A percentile compares a stretch with the other conserved stretches of the same genome.
Evolutionary conservation across 2,888 invertebrate genomes (phyloP).

Genomic region (Mythimna ferrago): DNA sequence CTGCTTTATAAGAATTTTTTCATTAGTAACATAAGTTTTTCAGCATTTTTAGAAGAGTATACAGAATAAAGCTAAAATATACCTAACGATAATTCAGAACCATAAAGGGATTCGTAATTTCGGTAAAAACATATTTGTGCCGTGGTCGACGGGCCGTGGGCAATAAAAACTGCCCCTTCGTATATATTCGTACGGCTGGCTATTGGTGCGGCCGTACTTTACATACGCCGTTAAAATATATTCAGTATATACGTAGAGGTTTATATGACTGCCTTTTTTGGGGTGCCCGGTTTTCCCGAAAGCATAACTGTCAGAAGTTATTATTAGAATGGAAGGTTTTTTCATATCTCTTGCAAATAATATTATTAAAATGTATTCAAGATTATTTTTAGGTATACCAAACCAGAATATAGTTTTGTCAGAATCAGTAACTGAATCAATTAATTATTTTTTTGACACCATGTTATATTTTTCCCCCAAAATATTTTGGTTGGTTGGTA

Average conservation of each 20-base stretch:
- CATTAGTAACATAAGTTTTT: neutral
- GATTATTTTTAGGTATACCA: too few relatives aligned
- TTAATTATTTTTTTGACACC: too few relatives aligned
- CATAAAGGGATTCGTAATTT: conserved; percentile 62
- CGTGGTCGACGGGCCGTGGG: conserved; percentile 59
- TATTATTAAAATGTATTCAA: neutral
- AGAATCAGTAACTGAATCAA: too few relatives aligned
- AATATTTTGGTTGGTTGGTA: too few relatives aligned
- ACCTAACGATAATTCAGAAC: conserved; percentile 39
- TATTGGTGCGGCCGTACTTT: conserved; percentile 61
- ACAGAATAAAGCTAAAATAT: conserved; percentile 41
- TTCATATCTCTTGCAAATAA: neutral
- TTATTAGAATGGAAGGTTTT: conserved; percentile 5
- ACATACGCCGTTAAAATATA: conserved; percentile 63
- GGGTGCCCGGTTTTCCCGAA: conserved; percentile 21
- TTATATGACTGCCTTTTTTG: conserved; percentile 34
- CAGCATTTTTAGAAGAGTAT: neutral
- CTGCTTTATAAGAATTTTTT: neutral
- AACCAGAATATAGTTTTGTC: too few relatives aligned
- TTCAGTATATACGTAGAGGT: conserved; percentile 24
- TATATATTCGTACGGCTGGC: conserved; percentile 44
- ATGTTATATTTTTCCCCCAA: too few relatives aligned
- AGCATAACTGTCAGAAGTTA: conserved; percentile 13
- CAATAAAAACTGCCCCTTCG: conserved; percentile 71
- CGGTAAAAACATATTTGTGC: conserved; percentile 69